These are phyloP conservation scores for Rhincodon typus DNA, from an alignment of 2,797 vertebrate species.

Conservation along the genomic window DNA sequence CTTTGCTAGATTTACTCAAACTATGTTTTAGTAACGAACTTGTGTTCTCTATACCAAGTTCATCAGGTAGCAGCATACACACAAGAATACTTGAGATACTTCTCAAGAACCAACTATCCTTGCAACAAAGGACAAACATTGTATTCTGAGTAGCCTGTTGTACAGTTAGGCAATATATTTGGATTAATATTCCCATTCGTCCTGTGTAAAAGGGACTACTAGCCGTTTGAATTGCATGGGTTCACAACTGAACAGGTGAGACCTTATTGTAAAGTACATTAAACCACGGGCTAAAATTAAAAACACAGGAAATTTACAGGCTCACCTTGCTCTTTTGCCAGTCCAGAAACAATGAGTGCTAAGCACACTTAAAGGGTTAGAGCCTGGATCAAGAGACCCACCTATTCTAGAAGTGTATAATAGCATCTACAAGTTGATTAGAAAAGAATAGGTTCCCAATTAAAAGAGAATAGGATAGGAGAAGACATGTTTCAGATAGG, in stretches of 20 bases:
- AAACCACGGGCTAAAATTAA: background rate
- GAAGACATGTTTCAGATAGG: too few species aligned
- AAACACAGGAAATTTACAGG: background rate
- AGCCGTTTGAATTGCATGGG: background rate
- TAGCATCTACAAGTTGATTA: too few species aligned
- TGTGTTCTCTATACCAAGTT: too few species aligned
- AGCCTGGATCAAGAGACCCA: background rate
- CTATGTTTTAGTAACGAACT: background rate
- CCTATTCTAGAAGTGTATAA: too few species aligned
- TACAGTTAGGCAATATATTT: background rate
- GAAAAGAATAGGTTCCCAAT: too few species aligned
- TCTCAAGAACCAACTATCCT: background rate
- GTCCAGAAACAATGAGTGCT: background rate
- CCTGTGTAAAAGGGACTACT: background rate
- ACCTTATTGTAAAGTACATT: background rate
- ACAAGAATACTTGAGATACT: background rate
- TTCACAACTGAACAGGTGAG: background rate
- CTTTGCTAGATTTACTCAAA: background rate
- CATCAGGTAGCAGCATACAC: background rate
- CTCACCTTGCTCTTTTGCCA: background rate
- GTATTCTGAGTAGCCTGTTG: background rate
- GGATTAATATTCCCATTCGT: background rate
- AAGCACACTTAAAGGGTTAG: background rate
- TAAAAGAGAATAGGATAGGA: too few species aligned
- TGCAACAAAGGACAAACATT: background rate